Evolutionary conservation across 1,140 invertebrate genomes (phyloP), one percentile per base, ranked within the genome.

Genomic region (Drosophila pachea): DNA sequence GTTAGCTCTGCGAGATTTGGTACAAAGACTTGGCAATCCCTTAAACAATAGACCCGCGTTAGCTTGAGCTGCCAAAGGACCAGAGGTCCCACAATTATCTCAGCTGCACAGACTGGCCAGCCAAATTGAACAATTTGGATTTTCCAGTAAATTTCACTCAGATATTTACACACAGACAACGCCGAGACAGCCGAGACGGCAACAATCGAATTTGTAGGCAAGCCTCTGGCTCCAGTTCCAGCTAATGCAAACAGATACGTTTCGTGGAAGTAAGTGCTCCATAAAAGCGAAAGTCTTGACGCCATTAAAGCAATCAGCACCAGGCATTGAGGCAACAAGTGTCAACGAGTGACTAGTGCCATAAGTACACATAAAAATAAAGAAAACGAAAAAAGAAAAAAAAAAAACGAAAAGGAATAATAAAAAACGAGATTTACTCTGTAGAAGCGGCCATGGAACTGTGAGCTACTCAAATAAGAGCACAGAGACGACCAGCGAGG

Each of bases 281-380:
- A 86, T 86, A 86, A 86, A 86, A 86, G 74, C 81, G 81, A 86
- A 86, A 81, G 76, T 86, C 81, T 86, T 86, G 81, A 86, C 81
- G 81, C 81, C 81, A 86, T 86, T 86, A 81, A 75, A 64, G 81
- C 63, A 79, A 74, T 79, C 73, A 86, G 52, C 50, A 43, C 16
- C 32, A 53, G 14, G 38, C 56, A 73, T 56, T 73, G 54, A 59
- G 55, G 56, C 66, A 79, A 71, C 83, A 84, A 84, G 79, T 83
- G 79, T 83, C 79, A 84, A 76, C 81, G 71, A 65, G 31, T 76
- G 79, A 78, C 79, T 83, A 78, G 79, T 83, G 79, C 79, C 79
- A 83, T 83, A 74, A 73, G 79, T 78, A 84, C 73, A 84, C 78
- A 79, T 58, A 52, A 63, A 62, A 55, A 65, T 7, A 49, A 52